Base-by-base conservation (phyloP, 2,797 vertebrate species). In the Sebastes umbrosus region DNA sequence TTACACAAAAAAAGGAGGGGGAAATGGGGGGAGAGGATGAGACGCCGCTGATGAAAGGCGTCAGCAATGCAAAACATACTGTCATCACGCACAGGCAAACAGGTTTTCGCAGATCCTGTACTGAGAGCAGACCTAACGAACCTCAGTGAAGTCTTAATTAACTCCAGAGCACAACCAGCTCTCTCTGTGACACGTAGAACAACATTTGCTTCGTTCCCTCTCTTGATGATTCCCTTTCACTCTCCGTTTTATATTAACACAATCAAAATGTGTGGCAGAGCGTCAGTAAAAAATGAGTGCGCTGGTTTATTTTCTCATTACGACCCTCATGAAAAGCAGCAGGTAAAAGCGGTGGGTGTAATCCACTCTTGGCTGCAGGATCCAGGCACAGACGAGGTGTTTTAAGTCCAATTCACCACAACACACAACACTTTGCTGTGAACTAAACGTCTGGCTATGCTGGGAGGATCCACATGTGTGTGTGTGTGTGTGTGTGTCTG, bases 241-340 rank as follows among this genome's bases (percentile, higher is more conserved):
- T 82, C 79, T 83, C 8, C 4, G 8, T 75, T 90, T 86, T 83
- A 75, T 80, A 84, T 89, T 75, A 90, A 78, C 81, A 80, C 72
- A 74, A 83, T 83, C 78, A 54, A 59, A 87, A 91, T 57, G 84
- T 85, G 84, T 83, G 85, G 84, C 83, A 82, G 81, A 66, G 82
- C 6, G 43, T 90, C 84, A 70, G 79, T 74, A 27, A 82, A 88
- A 81, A 66, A 27, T 6, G 6, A 84, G 75, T 11, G 66, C 25
- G 4, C 75, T 50, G 78, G 79, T 88, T 94, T 92, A 84, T 92
- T 93, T 94, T 93, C 84, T 90, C 79, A 82, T 88, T 90, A 87
- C 36, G 8, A 59, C 75, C 80, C 81, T 84, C 62, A 69, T 90
- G 80, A 92, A 92, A 93, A 92, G 75, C 87, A 92, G 88, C 92